Evolutionary conservation across 1,140 invertebrate genomes (phyloP).

Genomic region (Zelostemma sp.): DNA sequence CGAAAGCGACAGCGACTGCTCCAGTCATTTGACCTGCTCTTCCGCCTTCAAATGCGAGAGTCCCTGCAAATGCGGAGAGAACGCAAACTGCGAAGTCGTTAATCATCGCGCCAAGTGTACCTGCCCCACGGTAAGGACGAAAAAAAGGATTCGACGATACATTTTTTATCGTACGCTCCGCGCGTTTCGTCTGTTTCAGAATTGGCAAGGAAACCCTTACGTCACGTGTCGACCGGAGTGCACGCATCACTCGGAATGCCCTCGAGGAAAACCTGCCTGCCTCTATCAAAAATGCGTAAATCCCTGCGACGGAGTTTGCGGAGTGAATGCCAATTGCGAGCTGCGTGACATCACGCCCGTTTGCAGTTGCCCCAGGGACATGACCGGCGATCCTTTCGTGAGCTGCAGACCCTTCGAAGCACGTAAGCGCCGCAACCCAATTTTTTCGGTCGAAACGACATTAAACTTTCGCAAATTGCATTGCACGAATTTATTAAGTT

Average conservation of each 20-base stretch:
- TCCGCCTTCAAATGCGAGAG: slow-evolving; percentile 82
- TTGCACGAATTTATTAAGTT: too few relatives aligned
- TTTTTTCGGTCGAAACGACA: too few relatives aligned
- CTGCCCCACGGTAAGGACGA: slow-evolving; percentile 84
- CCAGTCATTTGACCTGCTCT: slow-evolving; percentile 76
- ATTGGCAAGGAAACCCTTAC: slow-evolving; percentile 82
- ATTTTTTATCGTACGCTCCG: too few relatives aligned
- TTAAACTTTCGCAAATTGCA: too few relatives aligned
- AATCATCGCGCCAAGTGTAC: slow-evolving; percentile 85
- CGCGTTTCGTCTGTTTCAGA: too few relatives aligned
- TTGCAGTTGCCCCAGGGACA: slow-evolving; percentile 87
- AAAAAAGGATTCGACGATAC: too few relatives aligned
- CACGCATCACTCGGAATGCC: slow-evolving; percentile 80
- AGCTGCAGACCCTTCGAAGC: slow-evolving; percentile 84
- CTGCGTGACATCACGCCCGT: slow-evolving; percentile 81
- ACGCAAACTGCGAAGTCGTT: slow-evolving; percentile 82
- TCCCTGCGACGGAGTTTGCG: slow-evolving; percentile 85
- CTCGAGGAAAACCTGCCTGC: slow-evolving; percentile 81
- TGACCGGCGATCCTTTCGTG: slow-evolving; percentile 88
- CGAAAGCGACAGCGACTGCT: slow-evolving; percentile 81
- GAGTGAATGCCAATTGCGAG: slow-evolving; percentile 84
- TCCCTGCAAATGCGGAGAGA: slow-evolving; percentile 84
- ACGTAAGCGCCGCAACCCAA: slow-evolving; percentile 70
- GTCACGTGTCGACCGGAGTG: slow-evolving; percentile 82
- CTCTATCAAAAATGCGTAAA: slow-evolving; percentile 84